Conservation (phyloP, 2,888 invertebrate species). For the Caenorhabditis sinica region DNA sequence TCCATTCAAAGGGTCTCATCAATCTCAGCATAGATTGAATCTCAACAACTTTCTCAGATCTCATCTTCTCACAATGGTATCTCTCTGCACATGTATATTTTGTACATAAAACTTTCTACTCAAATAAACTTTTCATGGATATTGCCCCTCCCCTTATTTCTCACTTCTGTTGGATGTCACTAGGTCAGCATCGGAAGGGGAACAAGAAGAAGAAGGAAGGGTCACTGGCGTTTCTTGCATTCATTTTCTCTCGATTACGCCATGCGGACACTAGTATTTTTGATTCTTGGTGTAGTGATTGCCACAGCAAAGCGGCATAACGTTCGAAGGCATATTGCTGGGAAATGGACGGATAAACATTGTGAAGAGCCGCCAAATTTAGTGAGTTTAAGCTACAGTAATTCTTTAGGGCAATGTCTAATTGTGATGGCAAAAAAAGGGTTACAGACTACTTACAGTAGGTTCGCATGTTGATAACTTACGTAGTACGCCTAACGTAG, state of each 20-base stretch:
- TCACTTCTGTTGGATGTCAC: slow-evolving; percentile 57
- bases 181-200: slow-evolving; percentile 57
- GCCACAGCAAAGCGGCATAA: slow-evolving; percentile 39
- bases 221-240: slow-evolving; percentile 16
- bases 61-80: not conserved
- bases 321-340: slow-evolving; percentile 44
- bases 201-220: not conserved
- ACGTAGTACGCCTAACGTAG: too few relatives aligned
- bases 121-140: slow-evolving; percentile 18
- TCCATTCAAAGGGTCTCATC: slow-evolving; percentile 86
- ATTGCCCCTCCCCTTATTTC: slow-evolving; percentile 24
- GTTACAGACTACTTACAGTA: not conserved
- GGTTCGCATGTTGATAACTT: too few relatives aligned
- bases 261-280: slow-evolving; percentile 38
- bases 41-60: not conserved
- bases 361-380: slow-evolving; percentile 64
- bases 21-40: slow-evolving; percentile 56
- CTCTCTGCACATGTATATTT: not conserved
- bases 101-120: slow-evolving; percentile 37
- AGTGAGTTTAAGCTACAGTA: slow-evolving; percentile 39
- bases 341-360: slow-evolving; percentile 43
- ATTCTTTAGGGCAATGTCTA: not conserved
- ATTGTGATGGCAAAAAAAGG: not conserved
- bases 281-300: slow-evolving; percentile 20
- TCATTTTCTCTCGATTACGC: slow-evolving; percentile 21